Percentiles rank a stretch among this genome's conserved stretches.
Conservation (phyloP, 2,113 vertebrate species). For the Percopsis transmontana region DNA sequence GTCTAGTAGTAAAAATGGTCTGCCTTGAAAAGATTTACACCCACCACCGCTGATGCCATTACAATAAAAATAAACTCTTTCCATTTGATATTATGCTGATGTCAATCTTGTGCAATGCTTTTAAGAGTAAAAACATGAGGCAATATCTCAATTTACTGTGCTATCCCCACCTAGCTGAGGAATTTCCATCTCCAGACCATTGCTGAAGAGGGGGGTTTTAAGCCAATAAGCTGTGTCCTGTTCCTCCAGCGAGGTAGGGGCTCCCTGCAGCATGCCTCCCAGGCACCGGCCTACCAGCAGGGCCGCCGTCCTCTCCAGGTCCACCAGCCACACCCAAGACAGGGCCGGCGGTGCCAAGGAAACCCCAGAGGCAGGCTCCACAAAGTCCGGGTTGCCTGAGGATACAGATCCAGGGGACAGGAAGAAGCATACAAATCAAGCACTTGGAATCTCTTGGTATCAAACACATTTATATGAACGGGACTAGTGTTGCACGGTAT, state of each 20-base stretch:
- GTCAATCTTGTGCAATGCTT: not conserved
- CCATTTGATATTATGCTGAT: too few relatives aligned
- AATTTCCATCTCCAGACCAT: conserved; percentile 91
- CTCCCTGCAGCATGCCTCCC: conserved; percentile 95
- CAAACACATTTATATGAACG: not conserved
- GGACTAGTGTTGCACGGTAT: not conserved
- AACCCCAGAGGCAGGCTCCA: conserved; percentile 82
- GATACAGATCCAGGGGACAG: not conserved
- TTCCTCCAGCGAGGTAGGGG: conserved; percentile 87
- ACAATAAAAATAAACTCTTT: too few relatives aligned
- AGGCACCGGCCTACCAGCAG: conserved; percentile 93
- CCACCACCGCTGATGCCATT: too few relatives aligned
- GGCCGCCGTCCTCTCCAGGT: conserved; percentile 92
- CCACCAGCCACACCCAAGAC: conserved; percentile 96
- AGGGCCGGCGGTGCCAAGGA: conserved; percentile 84
- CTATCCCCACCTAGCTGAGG: conserved; percentile 85
- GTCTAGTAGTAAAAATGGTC: not conserved
- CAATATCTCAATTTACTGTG: not conserved
- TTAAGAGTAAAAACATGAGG: not conserved
- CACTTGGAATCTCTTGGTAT: not conserved
- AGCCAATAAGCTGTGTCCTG: conserved; percentile 94
- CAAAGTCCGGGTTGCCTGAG: conserved; percentile 84
- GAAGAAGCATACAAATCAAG: not conserved
- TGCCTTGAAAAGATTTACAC: not conserved
- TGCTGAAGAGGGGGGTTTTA: conserved; percentile 92